Evolutionary conservation across 2,797 vertebrate species (phyloP).

Genomic region (Peromyscus melanophrys): DNA sequence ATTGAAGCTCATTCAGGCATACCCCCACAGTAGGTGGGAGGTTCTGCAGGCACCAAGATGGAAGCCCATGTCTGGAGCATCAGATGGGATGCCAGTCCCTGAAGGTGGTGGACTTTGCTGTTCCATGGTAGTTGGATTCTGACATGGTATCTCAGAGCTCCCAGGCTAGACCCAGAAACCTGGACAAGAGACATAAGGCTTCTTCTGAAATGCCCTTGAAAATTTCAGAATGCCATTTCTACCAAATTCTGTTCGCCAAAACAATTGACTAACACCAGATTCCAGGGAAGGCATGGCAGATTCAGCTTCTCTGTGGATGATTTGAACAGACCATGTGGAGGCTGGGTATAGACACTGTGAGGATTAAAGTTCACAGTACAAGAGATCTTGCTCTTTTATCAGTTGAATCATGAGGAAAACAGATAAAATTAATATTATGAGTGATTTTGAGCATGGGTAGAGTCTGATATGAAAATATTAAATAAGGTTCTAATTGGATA

Average conservation of each 20-base stretch:
- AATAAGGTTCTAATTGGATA: not conserved
- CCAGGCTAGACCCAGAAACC: not conserved
- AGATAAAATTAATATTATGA: not conserved
- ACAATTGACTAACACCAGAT: not conserved
- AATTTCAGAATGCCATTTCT: not conserved
- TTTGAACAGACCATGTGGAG: not conserved
- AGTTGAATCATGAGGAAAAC: not conserved
- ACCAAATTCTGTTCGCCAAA: not conserved
- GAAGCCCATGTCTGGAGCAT: not conserved
- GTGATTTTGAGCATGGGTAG: not conserved
- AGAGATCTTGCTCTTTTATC: not conserved
- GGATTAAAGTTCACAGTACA: not conserved
- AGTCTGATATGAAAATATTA: constrained; percentile 24
- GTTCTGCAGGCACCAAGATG: not conserved
- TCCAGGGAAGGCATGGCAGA: not conserved
- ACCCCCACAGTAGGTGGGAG: not conserved
- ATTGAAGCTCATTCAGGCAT: not conserved
- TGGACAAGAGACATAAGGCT: not conserved
- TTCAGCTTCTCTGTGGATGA: not conserved
- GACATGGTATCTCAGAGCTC: not conserved
- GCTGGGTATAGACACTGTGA: not conserved
- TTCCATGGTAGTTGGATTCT: not conserved
- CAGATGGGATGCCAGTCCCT: not conserved
- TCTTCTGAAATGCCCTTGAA: not conserved
- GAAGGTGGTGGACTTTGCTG: not conserved